Evolutionary conservation across 2,888 invertebrate species (phyloP), one percentile per base, ranked within the genome.

Genomic region (Chrysina gloriosa): DNA sequence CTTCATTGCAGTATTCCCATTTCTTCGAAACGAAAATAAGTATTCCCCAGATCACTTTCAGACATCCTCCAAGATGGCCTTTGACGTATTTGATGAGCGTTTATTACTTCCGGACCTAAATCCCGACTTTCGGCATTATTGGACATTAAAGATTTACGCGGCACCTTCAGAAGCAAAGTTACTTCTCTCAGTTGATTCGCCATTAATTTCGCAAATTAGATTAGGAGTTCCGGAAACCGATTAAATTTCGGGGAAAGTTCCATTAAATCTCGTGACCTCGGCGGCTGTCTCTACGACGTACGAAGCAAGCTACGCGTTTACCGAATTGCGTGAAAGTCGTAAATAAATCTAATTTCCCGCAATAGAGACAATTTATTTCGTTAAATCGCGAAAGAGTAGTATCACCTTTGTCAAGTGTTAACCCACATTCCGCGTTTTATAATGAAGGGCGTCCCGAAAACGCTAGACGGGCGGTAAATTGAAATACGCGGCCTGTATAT

Each of bases 321-420:
- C 31, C 31, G 31, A 52, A 52, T 52, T 52, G 52, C 52, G 52
- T 34, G 52, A 52, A 52, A 31, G 52, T 31, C 52, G 52, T 52
- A 52, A 31, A 52, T 52, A 52, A 52, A 52, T 52, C 52, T 29
- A 52, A 52, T 34, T 52, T 21, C 19, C 31, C 52, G 19, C 52
- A 52, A 31, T 52, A 52, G 31, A 16, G 52, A 29, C 52, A 29
- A 52, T 52, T 52, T 52, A 52, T 52, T 52, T 52, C 52, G 31
- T 52, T 52, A 52, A 52, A 19, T 52, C 16, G 34, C 52, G 52
- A 52, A 31, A 52, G 52, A 52, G 31, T n/a, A n/a, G n/a, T 52
- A 34, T 52, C 31, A 52, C 52, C 29, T 31, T 52, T 52, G 19
- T 52, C 52, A 52, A 31, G 52, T 52, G 31, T 31, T 52, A 52